These are phyloP conservation scores for Cichladusa arquata DNA, from an alignment of 2,113 vertebrate genomes.

Conservation along the genomic window DNA sequence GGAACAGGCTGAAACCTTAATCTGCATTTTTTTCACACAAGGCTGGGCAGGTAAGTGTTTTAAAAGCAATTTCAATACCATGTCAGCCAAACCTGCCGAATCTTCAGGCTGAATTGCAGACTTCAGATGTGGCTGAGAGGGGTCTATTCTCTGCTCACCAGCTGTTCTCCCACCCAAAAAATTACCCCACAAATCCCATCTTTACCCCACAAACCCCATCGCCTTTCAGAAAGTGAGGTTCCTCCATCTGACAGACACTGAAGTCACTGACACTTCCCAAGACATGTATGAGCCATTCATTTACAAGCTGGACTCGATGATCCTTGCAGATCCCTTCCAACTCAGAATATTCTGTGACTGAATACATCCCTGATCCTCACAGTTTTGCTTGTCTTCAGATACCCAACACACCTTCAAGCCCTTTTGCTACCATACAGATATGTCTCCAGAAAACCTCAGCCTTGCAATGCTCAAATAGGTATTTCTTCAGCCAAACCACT, in stretches of 20 bases:
- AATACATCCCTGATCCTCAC: neutral
- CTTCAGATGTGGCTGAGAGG: neutral
- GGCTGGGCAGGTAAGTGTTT: neutral
- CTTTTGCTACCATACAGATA: neutral
- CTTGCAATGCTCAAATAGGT: neutral
- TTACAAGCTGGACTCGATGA: neutral
- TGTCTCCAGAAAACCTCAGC: neutral
- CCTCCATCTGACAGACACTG: neutral
- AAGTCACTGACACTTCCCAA: neutral
- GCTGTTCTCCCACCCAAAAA: neutral
- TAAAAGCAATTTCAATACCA: neutral
- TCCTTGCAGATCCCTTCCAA: neutral
- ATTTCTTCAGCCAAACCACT: neutral
- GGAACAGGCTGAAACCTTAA: neutral
- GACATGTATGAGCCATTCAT: neutral
- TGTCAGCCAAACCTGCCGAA: neutral
- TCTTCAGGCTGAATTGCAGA: neutral
- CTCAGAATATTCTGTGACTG: neutral
- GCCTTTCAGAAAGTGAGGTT: neutral
- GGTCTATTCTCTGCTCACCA: neutral
- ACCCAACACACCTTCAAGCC: neutral
- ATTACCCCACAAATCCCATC: neutral
- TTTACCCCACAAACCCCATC: neutral
- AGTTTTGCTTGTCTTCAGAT: neutral
- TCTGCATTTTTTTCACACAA: neutral